phyloP scores from a whole-genome alignment of 2,113 vertebrate genomes.

The Lonchura striata region DNA sequence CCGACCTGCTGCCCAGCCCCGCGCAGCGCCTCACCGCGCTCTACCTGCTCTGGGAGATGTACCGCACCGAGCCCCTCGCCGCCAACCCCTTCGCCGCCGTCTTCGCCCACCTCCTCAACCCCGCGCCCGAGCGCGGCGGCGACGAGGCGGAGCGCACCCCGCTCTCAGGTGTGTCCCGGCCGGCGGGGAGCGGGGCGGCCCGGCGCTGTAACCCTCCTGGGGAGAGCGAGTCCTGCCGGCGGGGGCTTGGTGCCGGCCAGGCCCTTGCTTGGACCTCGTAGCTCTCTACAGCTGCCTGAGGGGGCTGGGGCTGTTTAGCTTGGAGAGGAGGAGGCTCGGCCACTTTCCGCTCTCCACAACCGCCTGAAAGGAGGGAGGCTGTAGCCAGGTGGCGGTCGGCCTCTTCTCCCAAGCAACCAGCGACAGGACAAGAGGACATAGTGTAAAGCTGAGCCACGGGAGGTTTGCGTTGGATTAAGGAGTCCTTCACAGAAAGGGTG shows the following conservation, averaged over 20 bases:
- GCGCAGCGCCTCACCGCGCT: slow-evolving; percentile 95
- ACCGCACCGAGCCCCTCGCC: slow-evolving; percentile 95
- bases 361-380: background rate
- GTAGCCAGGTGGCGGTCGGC: background rate
- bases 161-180: slow-evolving; percentile 80
- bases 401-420: background rate
- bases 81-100: slow-evolving; percentile 96
- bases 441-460: background rate
- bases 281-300: background rate
- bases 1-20: slow-evolving; percentile 91
- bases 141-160: slow-evolving; percentile 87
- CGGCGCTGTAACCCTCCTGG: fast-evolving
- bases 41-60: slow-evolving; percentile 99
- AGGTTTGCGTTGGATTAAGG: background rate
- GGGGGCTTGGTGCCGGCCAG: fast-evolving
- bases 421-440: too few species aligned
- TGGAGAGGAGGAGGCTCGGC: background rate
- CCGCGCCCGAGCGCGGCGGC: slow-evolving; percentile 79
- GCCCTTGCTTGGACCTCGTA: fast-evolving
- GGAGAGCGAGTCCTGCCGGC: fast-evolving
- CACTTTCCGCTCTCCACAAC: background rate
- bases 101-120: slow-evolving; percentile 95
- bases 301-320: background rate
- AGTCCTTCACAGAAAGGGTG: too few species aligned
- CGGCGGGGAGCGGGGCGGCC: background rate